Percentiles rank a stretch among this genome's conserved stretches.
phyloP scores from a whole-genome alignment of 2,113 vertebrate species.

The Abramis brama region DNA sequence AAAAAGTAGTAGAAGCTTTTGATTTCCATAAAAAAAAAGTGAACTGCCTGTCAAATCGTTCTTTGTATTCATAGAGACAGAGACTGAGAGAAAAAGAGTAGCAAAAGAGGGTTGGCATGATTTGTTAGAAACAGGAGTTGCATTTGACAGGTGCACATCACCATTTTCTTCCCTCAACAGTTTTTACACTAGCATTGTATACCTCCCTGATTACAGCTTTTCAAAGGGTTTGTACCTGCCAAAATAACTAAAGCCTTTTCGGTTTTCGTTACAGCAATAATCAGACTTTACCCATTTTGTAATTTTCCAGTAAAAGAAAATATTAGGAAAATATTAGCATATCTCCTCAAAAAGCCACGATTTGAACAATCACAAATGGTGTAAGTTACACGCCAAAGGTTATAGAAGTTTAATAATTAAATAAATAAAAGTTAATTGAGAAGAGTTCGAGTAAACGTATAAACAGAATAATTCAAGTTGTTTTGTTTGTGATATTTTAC shows the following conservation, averaged over 20 bases:
- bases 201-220: slow-evolving; percentile 25
- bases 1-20: slow-evolving; percentile 58
- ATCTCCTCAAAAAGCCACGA: neutral
- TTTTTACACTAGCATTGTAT: slow-evolving; percentile 26
- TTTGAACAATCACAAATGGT: too few species aligned
- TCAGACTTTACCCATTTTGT: neutral
- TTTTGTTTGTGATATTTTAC: too few species aligned
- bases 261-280: neutral
- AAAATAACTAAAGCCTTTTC: neutral
- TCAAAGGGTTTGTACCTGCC: neutral
- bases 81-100: neutral
- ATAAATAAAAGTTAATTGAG: too few species aligned
- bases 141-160: slow-evolving; percentile 21
- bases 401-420: too few species aligned
- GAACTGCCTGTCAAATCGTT: slow-evolving; percentile 61
- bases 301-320: neutral
- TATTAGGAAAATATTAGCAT: neutral
- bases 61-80: neutral
- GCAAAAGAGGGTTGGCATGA: slow-evolving; percentile 31
- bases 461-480: too few species aligned
- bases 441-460: too few species aligned
- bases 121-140: neutral
- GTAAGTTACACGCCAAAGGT: too few species aligned
- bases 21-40: slow-evolving; percentile 58
- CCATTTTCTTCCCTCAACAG: slow-evolving; percentile 12